Conservation (phyloP, 2,888 invertebrate species). For the Drosophila falleni region DNA sequence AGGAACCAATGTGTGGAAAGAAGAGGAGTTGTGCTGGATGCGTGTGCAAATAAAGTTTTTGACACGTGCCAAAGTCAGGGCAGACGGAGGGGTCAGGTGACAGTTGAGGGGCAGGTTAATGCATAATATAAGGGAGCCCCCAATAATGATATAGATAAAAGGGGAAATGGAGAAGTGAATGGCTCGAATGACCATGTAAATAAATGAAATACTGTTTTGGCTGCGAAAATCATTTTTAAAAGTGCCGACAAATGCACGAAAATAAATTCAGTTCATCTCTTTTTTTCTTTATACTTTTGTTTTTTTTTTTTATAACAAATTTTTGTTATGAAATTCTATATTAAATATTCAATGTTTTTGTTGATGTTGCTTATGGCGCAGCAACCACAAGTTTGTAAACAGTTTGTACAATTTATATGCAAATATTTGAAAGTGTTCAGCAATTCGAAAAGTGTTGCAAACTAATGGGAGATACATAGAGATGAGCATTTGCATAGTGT, state of each 20-base stretch:
- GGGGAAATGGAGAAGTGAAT: not conserved
- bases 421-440: conserved; percentile 17
- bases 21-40: not conserved
- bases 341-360: conserved; percentile 53
- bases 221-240: conserved; percentile 47
- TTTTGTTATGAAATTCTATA: conserved; percentile 28
- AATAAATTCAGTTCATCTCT: conserved; percentile 13
- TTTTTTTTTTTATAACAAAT: not conserved
- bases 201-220: conserved; percentile 46
- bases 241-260: conserved; percentile 36
- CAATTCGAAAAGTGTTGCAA: not conserved
- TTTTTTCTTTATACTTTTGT: not conserved
- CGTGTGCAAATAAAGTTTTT: conserved; percentile 64
- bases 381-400: conserved; percentile 45
- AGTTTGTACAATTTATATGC: conserved; percentile 44
- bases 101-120: conserved; percentile 54
- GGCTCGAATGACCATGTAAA: conserved; percentile 25
- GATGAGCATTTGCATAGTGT: not conserved
- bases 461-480: not conserved
- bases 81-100: conserved; percentile 13
- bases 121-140: conserved; percentile 29
- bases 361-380: conserved; percentile 19
- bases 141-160: not conserved
- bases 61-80: conserved; percentile 60
- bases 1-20: not conserved